Evolutionary conservation across 2,797 vertebrate species (phyloP).

Genomic region (Hemitrygon akajei): DNA sequence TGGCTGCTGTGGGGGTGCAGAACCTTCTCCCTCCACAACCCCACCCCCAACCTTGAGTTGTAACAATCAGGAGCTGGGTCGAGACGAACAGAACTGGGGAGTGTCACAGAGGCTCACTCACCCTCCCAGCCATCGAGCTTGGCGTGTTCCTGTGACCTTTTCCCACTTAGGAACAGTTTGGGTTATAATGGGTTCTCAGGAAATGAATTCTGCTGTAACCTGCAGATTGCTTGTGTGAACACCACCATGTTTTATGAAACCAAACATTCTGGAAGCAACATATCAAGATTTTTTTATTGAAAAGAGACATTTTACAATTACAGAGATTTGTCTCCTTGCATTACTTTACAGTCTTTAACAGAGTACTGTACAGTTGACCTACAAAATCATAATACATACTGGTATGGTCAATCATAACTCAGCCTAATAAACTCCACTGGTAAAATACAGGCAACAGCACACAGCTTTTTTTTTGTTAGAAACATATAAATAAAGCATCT

Average conservation of each 20-base stretch:
- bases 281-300: slow-evolving; percentile 83
- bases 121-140: too few species aligned
- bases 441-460: slow-evolving; percentile 55
- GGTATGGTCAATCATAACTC: slow-evolving; percentile 61
- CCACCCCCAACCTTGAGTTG: too few species aligned
- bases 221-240: too few species aligned
- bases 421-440: slow-evolving; percentile 50
- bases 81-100: too few species aligned
- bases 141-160: too few species aligned
- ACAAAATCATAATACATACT: slow-evolving; percentile 63
- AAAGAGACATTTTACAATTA: slow-evolving; percentile 81
- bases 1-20: too few species aligned
- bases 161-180: too few species aligned
- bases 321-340: slow-evolving; percentile 62
- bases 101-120: too few species aligned
- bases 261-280: slow-evolving; percentile 39
- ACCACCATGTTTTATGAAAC: neutral
- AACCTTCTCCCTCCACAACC: too few species aligned
- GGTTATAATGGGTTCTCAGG: too few species aligned
- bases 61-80: too few species aligned
- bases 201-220: too few species aligned
- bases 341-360: slow-evolving; percentile 71
- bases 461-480: slow-evolving; percentile 61
- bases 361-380: slow-evolving; percentile 83
- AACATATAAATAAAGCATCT: slow-evolving; percentile 79